A percentile compares a stretch with the other conserved stretches of the same genome.
Evolutionary conservation across 2,888 invertebrate genomes (phyloP).

Genomic region (Tetragnatha montana): DNA sequence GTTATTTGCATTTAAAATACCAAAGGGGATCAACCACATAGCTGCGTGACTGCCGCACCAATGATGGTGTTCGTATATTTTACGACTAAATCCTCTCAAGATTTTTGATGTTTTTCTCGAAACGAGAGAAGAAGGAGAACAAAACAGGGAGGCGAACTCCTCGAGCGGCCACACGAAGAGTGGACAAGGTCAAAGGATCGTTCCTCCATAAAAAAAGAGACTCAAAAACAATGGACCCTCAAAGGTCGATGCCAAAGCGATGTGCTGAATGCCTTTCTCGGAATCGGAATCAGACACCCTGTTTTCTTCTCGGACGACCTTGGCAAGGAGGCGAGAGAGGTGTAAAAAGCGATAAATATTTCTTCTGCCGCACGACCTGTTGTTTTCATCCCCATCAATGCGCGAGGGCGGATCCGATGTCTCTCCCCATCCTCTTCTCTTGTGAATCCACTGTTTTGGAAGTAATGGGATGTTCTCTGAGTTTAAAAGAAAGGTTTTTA

Average conservation of each 20-base stretch:
- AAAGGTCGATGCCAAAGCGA: background rate
- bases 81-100: background rate
- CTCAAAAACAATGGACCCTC: background rate
- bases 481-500: too few relatives aligned
- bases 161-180: background rate
- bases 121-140: background rate
- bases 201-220: background rate
- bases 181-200: background rate
- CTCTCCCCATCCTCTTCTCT: too few relatives aligned
- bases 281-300: background rate
- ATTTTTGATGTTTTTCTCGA: background rate
- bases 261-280: slow-evolving; percentile 10
- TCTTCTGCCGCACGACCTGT: slow-evolving; percentile 22
- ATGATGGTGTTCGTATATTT: background rate
- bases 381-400: background rate
- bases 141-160: background rate
- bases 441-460: too few relatives aligned
- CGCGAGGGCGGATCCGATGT: background rate
- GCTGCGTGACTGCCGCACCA: background rate
- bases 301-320: slow-evolving; percentile 27
- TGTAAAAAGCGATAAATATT: background rate
- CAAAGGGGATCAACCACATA: background rate
- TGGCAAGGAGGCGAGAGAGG: slow-evolving; percentile 33
- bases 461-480: too few relatives aligned
- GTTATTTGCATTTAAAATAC: background rate